phyloP scores from a whole-genome alignment of 2,797 vertebrate genomes.

The Taeniopygia guttata region DNA sequence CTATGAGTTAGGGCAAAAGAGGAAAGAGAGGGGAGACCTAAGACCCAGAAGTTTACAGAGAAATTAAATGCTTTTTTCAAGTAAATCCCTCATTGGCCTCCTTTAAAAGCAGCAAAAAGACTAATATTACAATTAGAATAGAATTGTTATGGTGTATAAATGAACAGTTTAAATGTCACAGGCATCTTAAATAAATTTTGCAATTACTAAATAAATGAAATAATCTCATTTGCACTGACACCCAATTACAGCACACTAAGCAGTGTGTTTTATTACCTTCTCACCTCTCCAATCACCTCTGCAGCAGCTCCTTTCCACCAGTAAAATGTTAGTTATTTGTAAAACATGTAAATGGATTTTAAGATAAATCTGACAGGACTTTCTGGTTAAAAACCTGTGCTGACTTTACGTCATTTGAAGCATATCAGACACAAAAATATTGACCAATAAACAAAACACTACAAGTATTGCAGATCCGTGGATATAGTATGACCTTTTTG shows the following conservation, averaged over 20 bases:
- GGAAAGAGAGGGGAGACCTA: not conserved
- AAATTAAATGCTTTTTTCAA: constrained; percentile 59
- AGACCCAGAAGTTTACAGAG: not conserved
- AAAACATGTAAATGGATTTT: not conserved
- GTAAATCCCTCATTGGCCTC: constrained; percentile 55
- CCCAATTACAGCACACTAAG: constrained; percentile 66
- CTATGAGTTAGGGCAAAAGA: not conserved
- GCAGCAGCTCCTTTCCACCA: not conserved
- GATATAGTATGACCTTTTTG: not conserved
- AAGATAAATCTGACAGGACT: not conserved
- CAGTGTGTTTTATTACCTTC: constrained; percentile 52
- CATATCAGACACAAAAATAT: not conserved
- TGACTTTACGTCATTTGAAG: not conserved
- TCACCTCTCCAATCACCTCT: constrained; percentile 57
- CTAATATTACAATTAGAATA: constrained; percentile 40
- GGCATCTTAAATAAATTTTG: constrained; percentile 65
- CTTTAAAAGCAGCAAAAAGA: constrained; percentile 62
- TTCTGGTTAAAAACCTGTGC: not conserved
- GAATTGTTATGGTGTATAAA: constrained; percentile 60
- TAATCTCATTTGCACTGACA: constrained; percentile 70
- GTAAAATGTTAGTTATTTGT: not conserved
- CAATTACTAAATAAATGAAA: constrained; percentile 71
- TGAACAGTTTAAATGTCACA: constrained; percentile 68
- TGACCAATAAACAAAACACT: constrained; percentile 25
- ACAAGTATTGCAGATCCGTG: not conserved